Evolutionary conservation across 2,113 vertebrate genomes (phyloP).

Genomic region (Hydrochoerus hydrochaeris): DNA sequence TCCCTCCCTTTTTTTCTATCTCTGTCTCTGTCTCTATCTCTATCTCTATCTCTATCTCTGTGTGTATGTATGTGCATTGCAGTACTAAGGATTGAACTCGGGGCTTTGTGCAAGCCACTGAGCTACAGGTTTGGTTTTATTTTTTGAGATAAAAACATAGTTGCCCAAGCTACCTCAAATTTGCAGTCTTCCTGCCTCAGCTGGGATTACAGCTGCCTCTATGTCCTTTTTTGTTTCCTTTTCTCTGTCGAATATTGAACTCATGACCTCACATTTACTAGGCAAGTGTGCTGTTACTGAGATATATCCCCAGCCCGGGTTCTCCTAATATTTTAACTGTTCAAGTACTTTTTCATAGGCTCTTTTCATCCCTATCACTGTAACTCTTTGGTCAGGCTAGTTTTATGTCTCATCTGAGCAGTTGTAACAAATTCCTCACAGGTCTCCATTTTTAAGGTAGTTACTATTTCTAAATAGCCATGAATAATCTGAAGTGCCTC

Average conservation of each 20-base stretch:
- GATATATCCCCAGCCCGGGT: background rate
- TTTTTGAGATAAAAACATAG: background rate
- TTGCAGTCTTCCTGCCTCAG: background rate
- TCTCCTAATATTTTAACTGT: conserved; percentile 1
- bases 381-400: conserved; percentile 30
- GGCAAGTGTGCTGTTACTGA: background rate
- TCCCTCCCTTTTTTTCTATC: too few species aligned
- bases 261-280: background rate
- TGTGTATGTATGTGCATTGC: background rate
- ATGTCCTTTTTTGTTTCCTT: background rate
- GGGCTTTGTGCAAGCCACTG: background rate
- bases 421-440: background rate
- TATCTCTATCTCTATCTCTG: background rate
- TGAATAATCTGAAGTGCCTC: background rate
- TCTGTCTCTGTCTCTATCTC: background rate
- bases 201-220: background rate
- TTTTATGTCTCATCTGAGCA: background rate
- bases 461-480: background rate
- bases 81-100: background rate
- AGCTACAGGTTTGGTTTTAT: background rate
- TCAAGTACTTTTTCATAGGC: background rate
- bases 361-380: background rate
- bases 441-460: conserved; percentile 1
- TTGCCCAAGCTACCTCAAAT: background rate
- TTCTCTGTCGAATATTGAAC: background rate